phyloP scores from a whole-genome alignment of 2,888 invertebrate genomes.

The Allygus modestus region DNA sequence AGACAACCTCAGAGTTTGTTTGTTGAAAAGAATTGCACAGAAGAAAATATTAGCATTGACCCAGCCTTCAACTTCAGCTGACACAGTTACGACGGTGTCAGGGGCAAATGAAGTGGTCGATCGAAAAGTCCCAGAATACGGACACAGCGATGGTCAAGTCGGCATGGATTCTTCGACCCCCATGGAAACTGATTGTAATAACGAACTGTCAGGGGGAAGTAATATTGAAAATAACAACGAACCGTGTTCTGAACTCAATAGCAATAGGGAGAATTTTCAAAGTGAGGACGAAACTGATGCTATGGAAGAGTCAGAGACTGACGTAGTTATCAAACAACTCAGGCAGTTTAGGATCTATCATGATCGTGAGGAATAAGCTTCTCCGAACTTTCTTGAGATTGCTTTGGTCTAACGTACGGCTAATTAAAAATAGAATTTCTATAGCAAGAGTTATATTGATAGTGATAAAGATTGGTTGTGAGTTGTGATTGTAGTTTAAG shows the following conservation, averaged over 20 bases:
- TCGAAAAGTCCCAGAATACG: not conserved
- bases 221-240: not conserved
- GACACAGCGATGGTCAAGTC: not conserved
- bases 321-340: not conserved
- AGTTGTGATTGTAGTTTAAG: too few relatives aligned
- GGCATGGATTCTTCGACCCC: not conserved
- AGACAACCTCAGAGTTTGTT: not conserved
- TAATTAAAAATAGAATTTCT: too few relatives aligned
- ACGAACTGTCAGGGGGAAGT: not conserved
- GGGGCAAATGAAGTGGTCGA: not conserved
- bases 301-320: not conserved
- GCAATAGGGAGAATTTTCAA: not conserved
- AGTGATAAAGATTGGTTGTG: too few relatives aligned
- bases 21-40: not conserved
- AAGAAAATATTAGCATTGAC: not conserved
- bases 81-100: not conserved
- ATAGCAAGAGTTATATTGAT: too few relatives aligned
- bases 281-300: not conserved
- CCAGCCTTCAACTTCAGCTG: not conserved
- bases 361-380: not conserved
- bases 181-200: not conserved
- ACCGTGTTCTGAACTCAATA: not conserved
- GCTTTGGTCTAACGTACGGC: too few relatives aligned
- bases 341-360: not conserved
- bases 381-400: too few relatives aligned